Percentiles rank a stretch among this genome's conserved stretches.
Evolutionary conservation across 1,140 invertebrate species (phyloP).

Genomic region (Apolygus lucorum): DNA sequence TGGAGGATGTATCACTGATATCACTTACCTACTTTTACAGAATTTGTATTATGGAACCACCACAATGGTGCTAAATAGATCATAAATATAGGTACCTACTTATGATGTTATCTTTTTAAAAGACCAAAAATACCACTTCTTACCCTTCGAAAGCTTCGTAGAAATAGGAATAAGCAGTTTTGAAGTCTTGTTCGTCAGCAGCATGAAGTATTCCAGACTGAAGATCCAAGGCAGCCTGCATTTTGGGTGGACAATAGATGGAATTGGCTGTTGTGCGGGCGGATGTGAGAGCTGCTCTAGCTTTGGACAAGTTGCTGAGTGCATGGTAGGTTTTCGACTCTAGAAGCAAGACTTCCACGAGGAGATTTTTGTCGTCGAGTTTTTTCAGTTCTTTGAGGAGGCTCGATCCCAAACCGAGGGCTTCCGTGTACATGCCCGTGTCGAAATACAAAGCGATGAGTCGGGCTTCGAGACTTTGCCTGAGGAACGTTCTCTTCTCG

Average conservation of each 20-base stretch:
- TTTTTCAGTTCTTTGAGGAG: slow-evolving; percentile 95
- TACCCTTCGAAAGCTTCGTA: slow-evolving; percentile 98
- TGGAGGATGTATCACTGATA: too few species aligned
- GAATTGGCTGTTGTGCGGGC: slow-evolving; percentile 98
- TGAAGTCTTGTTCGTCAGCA: slow-evolving; percentile 98
- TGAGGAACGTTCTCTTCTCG: slow-evolving; percentile 90
- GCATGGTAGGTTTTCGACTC: slow-evolving; percentile 99
- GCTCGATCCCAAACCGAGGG: slow-evolving; percentile 69
- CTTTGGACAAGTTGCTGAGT: slow-evolving; percentile 91
- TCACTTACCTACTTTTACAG: too few species aligned
- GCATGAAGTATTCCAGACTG: slow-evolving; percentile 98
- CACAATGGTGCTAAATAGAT: too few species aligned
- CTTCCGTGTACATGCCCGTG: slow-evolving; percentile 80
- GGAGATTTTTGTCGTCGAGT: slow-evolving; percentile 95
- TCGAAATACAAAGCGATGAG: slow-evolving; percentile 92
- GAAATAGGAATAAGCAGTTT: slow-evolving; percentile 99
- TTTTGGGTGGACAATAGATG: slow-evolving; percentile 97
- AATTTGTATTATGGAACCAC: too few species aligned
- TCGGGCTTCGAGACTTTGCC: slow-evolving; percentile 90
- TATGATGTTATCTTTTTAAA: too few species aligned
- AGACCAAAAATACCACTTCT: too few species aligned
- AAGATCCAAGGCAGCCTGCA: slow-evolving; percentile 92
- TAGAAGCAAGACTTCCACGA: slow-evolving; percentile 92
- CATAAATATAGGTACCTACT: too few species aligned
- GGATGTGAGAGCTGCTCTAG: slow-evolving; percentile 92